Base-by-base conservation (phyloP, 1,140 invertebrate species). In the Drosophila miranda region DNA sequence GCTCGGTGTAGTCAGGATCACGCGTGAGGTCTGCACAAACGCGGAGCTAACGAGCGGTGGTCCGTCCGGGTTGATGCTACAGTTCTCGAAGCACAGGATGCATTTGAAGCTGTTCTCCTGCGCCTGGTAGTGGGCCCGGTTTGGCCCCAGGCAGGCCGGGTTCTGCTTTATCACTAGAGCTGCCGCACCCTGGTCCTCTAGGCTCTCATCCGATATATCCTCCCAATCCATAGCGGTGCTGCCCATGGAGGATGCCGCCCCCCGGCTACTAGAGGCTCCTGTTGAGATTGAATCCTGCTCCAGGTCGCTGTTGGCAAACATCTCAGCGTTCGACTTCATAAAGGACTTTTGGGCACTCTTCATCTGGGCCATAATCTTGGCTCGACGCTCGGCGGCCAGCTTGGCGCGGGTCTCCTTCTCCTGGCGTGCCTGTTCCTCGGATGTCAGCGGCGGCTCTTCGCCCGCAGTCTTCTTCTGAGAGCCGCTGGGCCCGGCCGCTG, bases 61-160 rank as follows among this genome's bases (percentile, higher is more conserved):
- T 0, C 93, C 93, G 6, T 92, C 91, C 8, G 92, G 89, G 16
- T 92, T 93, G 1, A 97, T 93, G 23, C 92, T 92, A 72, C 99
- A 96, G 90, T 98, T 95, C 91, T 99, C 98, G 90, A 99, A 98
- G 88, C 99, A 99, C 38, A 99, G 93, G 83, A 99, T 99, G 91
- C 99, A 99, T 14, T 96, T 97, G 57, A 95, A 95, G 0, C 92
- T 93, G 56, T 93, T 92, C 34, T 95, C 94, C 13, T 60, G 78
- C 16, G 72, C 50, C 53, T 78, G 75, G 2, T 55, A 75, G 7
- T 60, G 43, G 19, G 73, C 67, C 4, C 90, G 78, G 5, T 78
- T 50, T 0, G 71, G 14, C 0, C 90, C 90, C 51, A 91, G 43
- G 50, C 90, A 91, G 14, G 82, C 68, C 1, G 74, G 23, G 57